Conservation (phyloP, 2,888 invertebrate species). For the Sclerodermus sp. region DNA sequence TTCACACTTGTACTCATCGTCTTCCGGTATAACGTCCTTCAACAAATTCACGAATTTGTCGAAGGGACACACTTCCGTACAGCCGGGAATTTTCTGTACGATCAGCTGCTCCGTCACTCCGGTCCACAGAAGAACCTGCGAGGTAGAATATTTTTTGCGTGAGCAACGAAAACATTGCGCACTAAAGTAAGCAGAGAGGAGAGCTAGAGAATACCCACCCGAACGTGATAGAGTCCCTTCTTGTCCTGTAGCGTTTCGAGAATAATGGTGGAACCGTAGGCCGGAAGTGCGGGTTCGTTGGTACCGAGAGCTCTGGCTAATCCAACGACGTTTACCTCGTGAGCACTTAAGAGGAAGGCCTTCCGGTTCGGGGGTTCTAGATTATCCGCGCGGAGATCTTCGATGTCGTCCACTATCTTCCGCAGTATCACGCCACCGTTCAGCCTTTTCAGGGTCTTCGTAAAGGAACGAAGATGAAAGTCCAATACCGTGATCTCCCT, state of each 20-base stretch:
- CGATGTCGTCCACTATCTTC: conserved; percentile 43
- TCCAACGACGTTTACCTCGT: conserved; percentile 46
- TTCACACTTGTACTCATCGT: conserved; percentile 38
- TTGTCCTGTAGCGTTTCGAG: conserved; percentile 45
- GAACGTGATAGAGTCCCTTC: conserved; percentile 35
- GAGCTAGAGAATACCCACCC: too few relatives aligned
- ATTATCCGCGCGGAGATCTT: conserved; percentile 26
- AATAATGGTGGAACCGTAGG: conserved; percentile 46
- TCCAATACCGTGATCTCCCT: conserved; percentile 50
- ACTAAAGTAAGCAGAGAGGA: too few relatives aligned
- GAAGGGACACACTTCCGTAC: conserved; percentile 50
- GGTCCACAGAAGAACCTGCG: conserved; percentile 53
- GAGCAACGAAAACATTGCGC: not conserved
- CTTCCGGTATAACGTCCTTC: conserved; percentile 40
- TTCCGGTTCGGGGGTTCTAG: conserved; percentile 36
- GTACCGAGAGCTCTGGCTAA: conserved; percentile 39
- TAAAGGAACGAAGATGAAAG: conserved; percentile 53
- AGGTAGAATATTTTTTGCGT: not conserved
- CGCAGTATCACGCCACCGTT: conserved; percentile 50
- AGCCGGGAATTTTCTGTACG: conserved; percentile 50
- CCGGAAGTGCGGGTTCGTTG: conserved; percentile 41
- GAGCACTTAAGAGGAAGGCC: conserved; percentile 44
- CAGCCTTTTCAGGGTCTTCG: conserved; percentile 49
- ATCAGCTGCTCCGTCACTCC: conserved; percentile 45
- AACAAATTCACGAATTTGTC: conserved; percentile 47